Percentiles rank a stretch among this genome's conserved stretches.
Evolutionary conservation across 1,140 invertebrate genomes (phyloP).

Genomic region (Hycleus phaleratus): DNA sequence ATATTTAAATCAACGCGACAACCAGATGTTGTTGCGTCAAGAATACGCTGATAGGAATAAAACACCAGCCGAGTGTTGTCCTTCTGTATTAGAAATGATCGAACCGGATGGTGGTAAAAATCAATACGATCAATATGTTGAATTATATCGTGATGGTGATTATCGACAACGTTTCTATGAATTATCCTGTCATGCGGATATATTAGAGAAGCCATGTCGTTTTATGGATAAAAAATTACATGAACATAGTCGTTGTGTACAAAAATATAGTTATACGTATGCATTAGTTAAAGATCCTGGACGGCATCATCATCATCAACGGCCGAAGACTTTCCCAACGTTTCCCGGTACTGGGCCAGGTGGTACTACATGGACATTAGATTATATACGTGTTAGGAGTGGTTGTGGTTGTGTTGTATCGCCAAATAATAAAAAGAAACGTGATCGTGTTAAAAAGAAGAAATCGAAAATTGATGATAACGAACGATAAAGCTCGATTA

Average conservation of each 20-base stretch:
- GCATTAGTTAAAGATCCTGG: constrained; percentile 58
- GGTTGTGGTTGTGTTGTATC: constrained; percentile 73
- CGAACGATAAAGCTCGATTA: constrained; percentile 1
- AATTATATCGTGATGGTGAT: constrained; percentile 64
- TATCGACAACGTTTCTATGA: constrained; percentile 68
- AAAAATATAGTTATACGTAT: constrained; percentile 78
- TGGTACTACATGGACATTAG: constrained; percentile 59
- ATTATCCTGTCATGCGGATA: constrained; percentile 62
- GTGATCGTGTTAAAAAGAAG: constrained; percentile 26
- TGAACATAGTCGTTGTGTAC: constrained; percentile 67
- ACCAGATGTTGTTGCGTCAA: constrained; percentile 52
- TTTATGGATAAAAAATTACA: constrained; percentile 64
- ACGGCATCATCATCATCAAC: constrained; percentile 28
- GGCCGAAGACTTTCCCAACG: constrained; percentile 42
- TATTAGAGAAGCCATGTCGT: constrained; percentile 64
- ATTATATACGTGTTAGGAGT: constrained; percentile 72
- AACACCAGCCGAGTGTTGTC: constrained; percentile 68
- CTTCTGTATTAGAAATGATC: constrained; percentile 65
- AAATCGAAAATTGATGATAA: neutral
- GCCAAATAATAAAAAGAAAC: constrained; percentile 28
- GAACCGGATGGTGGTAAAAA: constrained; percentile 70
- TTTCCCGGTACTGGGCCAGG: constrained; percentile 47
- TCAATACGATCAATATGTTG: constrained; percentile 59
- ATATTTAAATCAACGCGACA: constrained; percentile 47
- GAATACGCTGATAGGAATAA: constrained; percentile 48